Conservation (phyloP, 2,888 invertebrate genomes). For the Deroplatys truncata region DNA sequence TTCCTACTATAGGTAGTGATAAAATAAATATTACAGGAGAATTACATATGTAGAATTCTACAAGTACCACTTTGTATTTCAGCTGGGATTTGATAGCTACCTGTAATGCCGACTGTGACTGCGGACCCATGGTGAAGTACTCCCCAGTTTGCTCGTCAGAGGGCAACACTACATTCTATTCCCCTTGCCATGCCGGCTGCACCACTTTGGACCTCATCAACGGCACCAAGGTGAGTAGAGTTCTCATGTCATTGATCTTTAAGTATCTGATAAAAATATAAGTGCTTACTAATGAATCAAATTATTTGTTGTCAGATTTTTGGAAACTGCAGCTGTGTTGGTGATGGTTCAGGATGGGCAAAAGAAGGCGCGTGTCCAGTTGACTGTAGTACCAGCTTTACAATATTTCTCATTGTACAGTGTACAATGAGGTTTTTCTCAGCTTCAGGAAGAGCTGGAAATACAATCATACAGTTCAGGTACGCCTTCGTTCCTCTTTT, state of each 20-base stretch:
- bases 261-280: too few relatives aligned
- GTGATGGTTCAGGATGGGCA: slow-evolving; percentile 13
- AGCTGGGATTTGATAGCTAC: slow-evolving; percentile 36
- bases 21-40: too few relatives aligned
- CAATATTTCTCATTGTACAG: slow-evolving; percentile 36
- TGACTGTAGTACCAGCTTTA: slow-evolving; percentile 35
- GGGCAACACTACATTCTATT: slow-evolving; percentile 44
- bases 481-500: slow-evolving; percentile 7
- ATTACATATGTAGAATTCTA: too few relatives aligned
- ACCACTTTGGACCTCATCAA: slow-evolving; percentile 24
- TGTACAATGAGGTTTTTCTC: slow-evolving; percentile 37
- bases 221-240: slow-evolving; percentile 32
- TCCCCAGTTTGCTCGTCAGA: slow-evolving; percentile 44
- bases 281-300: too few relatives aligned
- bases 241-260: too few relatives aligned
- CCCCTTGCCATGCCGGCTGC: slow-evolving; percentile 52
- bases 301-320: slow-evolving; percentile 1
- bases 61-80: background rate
- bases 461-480: slow-evolving; percentile 39
- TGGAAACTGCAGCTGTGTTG: slow-evolving; percentile 25
- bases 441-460: slow-evolving; percentile 38
- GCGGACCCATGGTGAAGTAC: slow-evolving; percentile 37
- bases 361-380: slow-evolving; percentile 34
- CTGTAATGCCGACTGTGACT: slow-evolving; percentile 42
- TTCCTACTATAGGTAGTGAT: too few relatives aligned